Evolutionary conservation across 1,140 invertebrate species (phyloP), one percentile per base, ranked within the genome.

Genomic region (Diachasma alloeum): DNA sequence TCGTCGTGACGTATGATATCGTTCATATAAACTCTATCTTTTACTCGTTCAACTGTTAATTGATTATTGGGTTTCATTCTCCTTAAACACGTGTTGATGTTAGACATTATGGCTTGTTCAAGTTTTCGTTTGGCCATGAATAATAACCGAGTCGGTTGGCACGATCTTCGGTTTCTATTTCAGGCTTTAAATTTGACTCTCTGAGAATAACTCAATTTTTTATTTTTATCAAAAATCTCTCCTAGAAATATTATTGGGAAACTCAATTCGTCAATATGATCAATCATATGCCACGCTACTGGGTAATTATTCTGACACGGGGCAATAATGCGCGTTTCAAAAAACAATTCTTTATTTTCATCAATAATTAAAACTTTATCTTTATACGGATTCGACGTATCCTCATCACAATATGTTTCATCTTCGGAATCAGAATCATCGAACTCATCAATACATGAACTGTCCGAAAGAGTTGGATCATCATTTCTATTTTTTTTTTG

Each of bases 121-220:
- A 75, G 37, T 48, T 77, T 63, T 69, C 67, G 42, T 75, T 74
- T 53, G 68, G 79, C 9, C 78, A 90, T 89, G 87, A 42, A 42
- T 42, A 42, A 42, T 11, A 42, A 11, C 5, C 11, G 39, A 8
- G 39, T 42, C 11, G 39, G 6, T 42, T 42, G 5, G 11, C 39
- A 8, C 5, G 39, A 5, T 42, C 39, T 93, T 74, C 74, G 90
- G 90, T 72, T n/a, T n/a, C n/a, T n/a, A n/a, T n/a, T n/a, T n/a
- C n/a, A n/a, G n/a, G n/a, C n/a, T n/a, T n/a, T n/a, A 92, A 92
- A 19, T 90, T 96, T 89, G 82, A 37, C 19, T 22, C 77, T 17
- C 15, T 75, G 63, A 42, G 10, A 53, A 44, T 78, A 75, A 53
- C n/a, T 75, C 6, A 78, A 31, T 17, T 67, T 48, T 59, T 75